Base-by-base conservation (phyloP, 2,113 vertebrate genomes). In the Marcusenius ussheri region DNA sequence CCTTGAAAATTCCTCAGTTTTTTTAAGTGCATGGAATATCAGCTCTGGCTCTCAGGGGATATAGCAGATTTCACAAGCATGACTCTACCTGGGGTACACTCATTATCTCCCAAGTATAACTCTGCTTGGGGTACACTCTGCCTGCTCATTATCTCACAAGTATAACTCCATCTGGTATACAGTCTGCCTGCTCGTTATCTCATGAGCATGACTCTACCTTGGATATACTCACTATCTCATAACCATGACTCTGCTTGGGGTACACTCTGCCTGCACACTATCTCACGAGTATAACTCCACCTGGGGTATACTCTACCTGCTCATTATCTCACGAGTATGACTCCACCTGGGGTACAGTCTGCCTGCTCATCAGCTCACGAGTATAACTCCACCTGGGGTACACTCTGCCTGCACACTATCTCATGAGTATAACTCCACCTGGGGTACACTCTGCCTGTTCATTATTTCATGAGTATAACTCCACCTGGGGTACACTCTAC, bases 11-110 rank as follows among this genome's bases (percentile, higher is more conserved):
- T 39, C 39, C 27, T 15, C 89, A 24, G 51, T 85, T 85, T 58
- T 66, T 47, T 92, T 95, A 95, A 95, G 94, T 94, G 94, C 94
- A 94, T 95, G 92, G 90, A 89, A 94, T 94, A 95, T 95, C 93
- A 95, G 93, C 91, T 90, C 91, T 85, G 91, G 91, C 19, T 93
- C 93, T 91, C 83, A 74, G 91, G 93, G 94, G 91, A 92, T 88
- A 90, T 90, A 91, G 91, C 93, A 93, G 94, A 66, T 93, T 94
- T 94, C 56, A 51, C 2, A 0, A 51, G 47, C 31, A 13, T 80
- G 7, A 80, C 66, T 50, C 39, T n/a, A n/a, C 56, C 35, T 83
- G 17, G 42, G 17, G n/a, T 31, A 10, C 15, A 42, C 35, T 83
- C 5, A 45, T n/a, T 42, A 19, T 83, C 56, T 88, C 58, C 27